Evolutionary conservation across 2,888 invertebrate genomes (phyloP).

Genomic region (Himalopsyche kuldschensis): DNA sequence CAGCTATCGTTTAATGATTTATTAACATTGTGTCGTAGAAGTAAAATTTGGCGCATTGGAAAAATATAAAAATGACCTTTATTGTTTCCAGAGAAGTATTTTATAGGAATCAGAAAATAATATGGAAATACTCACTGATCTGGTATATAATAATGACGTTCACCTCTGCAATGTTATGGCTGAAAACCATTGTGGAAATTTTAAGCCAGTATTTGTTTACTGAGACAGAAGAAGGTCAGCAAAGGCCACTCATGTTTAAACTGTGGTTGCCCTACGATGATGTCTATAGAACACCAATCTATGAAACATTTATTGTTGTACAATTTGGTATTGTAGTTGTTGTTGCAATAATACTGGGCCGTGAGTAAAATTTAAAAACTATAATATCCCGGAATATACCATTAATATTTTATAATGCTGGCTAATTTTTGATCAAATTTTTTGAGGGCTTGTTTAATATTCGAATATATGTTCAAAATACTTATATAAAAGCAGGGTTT

Average conservation of each 20-base stretch:
- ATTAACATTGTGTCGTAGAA: no score
- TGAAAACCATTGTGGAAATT: not conserved
- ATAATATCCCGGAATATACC: not conserved
- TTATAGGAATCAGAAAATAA: conserved; percentile 11
- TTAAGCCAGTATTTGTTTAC: not conserved
- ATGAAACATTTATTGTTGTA: conserved; percentile 8
- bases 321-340: not conserved
- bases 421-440: no score
- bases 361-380: not conserved
- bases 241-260: conserved; percentile 9
- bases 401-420: no score
- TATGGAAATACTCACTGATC: conserved; percentile 9
- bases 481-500: no score
- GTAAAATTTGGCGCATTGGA: no score
- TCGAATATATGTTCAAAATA: no score
- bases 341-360: not conserved
- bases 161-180: not conserved
- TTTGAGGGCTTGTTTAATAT: no score
- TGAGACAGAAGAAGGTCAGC: conserved; percentile 1
- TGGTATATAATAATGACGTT: not conserved
- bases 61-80: not conserved
- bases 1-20: no score
- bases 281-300: conserved; percentile 12
- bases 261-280: conserved; percentile 17
- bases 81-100: conserved; percentile 7